Evolutionary conservation across 1,140 invertebrate genomes (phyloP).

Genomic region (Anoplolepis gracilipes): DNA sequence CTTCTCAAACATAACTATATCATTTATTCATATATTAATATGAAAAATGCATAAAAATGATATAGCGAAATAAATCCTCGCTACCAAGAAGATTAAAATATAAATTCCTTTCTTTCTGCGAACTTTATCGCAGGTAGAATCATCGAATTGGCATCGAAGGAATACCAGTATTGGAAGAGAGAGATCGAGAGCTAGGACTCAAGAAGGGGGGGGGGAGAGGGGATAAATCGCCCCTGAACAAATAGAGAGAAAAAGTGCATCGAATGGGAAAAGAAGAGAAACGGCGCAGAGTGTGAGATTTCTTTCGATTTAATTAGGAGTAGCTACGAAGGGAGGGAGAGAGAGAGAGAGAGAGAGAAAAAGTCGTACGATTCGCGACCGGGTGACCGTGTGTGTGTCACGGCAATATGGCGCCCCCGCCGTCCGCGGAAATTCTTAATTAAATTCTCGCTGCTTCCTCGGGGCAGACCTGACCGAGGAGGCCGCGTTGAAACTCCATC

Average conservation of each 20-base stretch:
- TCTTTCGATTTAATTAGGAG: constrained; percentile 83
- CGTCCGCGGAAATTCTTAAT: constrained; percentile 82
- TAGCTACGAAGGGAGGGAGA: background rate
- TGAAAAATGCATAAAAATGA: constrained; percentile 5
- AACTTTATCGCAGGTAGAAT: constrained; percentile 75
- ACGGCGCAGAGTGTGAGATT: constrained; percentile 69
- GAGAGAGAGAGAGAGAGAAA: background rate
- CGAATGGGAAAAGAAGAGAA: constrained; percentile 49
- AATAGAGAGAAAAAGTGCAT: constrained; percentile 42
- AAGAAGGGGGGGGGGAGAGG: too few species aligned
- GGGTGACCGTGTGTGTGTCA: constrained; percentile 77
- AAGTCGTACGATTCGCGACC: constrained; percentile 39
- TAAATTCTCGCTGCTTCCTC: constrained; percentile 80
- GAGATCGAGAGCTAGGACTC: constrained; percentile 46
- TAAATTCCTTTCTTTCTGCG: constrained; percentile 60
- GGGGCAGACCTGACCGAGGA: constrained; percentile 29
- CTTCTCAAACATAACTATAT: background rate
- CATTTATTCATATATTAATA: constrained; percentile 32
- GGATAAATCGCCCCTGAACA: background rate
- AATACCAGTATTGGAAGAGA: constrained; percentile 24
- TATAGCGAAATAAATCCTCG: constrained; percentile 9
- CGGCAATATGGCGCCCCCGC: constrained; percentile 76
- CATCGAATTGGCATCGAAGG: constrained; percentile 74
- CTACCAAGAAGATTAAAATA: constrained; percentile 47
- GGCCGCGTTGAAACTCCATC: constrained; percentile 66